Evolutionary conservation across 2,888 invertebrate genomes (phyloP).

Genomic region (Stenchaetothrips biformis): DNA sequence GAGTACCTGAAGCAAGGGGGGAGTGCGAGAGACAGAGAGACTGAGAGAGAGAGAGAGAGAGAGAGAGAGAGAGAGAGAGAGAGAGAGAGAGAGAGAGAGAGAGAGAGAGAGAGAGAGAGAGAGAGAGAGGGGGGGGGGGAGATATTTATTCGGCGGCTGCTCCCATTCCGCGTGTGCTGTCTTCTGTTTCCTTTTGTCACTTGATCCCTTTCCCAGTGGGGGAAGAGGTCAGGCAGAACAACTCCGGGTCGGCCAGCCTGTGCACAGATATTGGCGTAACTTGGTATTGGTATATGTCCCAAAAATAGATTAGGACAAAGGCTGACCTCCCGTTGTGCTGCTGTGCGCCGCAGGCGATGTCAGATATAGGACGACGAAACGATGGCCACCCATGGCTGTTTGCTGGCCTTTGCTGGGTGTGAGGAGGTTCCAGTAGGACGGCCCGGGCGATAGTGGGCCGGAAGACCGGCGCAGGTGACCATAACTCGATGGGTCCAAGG

Average conservation of each 20-base stretch:
- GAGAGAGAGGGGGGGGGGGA: too few species aligned
- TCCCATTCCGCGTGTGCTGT: neutral
- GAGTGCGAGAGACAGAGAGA: too few species aligned
- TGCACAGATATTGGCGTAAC: neutral
- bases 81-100: too few species aligned
- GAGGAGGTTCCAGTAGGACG: neutral
- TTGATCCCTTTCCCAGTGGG: neutral
- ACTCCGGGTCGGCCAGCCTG: neutral
- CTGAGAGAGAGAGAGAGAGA: too few species aligned
- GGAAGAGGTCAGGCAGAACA: neutral
- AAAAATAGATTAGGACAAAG: neutral
- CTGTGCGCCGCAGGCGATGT: neutral
- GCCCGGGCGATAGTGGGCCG: neutral
- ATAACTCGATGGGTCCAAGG: too few species aligned
- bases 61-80: too few species aligned
- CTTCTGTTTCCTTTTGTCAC: neutral
- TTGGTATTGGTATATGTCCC: neutral
- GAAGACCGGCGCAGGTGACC: neutral
- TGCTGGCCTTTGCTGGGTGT: neutral
- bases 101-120: too few species aligned
- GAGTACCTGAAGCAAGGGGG: too few species aligned
- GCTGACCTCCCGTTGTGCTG: neutral
- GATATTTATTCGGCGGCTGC: too few species aligned
- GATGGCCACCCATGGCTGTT: neutral
- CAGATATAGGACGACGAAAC: constrained; percentile 5